Evolutionary conservation across 2,113 vertebrate species (phyloP).

Genomic region (Stictonetta naevosa): DNA sequence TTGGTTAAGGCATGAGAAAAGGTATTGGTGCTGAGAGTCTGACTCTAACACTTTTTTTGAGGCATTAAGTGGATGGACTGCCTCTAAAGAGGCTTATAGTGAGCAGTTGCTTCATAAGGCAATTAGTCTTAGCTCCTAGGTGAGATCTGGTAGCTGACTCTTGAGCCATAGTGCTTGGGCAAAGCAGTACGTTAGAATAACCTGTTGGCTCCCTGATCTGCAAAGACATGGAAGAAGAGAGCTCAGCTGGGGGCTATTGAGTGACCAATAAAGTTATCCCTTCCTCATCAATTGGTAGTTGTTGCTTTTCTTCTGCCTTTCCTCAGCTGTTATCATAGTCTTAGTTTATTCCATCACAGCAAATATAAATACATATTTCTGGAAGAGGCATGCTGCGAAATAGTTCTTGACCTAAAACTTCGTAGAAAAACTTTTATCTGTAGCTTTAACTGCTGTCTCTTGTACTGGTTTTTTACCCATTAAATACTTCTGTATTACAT

Average conservation of each 20-base stretch:
- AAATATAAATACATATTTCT: not conserved
- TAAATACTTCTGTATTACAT: not conserved
- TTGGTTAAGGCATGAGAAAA: not conserved
- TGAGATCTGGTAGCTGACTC: not conserved
- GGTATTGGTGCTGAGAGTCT: not conserved
- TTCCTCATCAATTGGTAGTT: not conserved
- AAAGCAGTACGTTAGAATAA: not conserved
- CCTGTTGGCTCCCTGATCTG: not conserved
- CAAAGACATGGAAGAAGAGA: not conserved
- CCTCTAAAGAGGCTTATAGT: not conserved
- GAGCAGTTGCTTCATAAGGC: not conserved
- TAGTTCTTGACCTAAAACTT: not conserved
- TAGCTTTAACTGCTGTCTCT: not conserved
- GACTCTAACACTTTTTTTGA: not conserved
- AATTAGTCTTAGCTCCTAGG: not conserved
- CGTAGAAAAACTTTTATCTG: not conserved
- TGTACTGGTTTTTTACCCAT: not conserved
- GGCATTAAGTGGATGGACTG: not conserved
- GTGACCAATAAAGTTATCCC: not conserved
- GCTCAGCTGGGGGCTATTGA: not conserved
- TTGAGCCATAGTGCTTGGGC: not conserved
- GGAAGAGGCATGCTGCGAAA: not conserved
- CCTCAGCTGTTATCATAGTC: not conserved
- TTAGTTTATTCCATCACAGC: not conserved
- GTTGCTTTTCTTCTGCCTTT: not conserved